Conservation (phyloP, 2,113 vertebrate genomes). For the Syrrhaptes paradoxus region DNA sequence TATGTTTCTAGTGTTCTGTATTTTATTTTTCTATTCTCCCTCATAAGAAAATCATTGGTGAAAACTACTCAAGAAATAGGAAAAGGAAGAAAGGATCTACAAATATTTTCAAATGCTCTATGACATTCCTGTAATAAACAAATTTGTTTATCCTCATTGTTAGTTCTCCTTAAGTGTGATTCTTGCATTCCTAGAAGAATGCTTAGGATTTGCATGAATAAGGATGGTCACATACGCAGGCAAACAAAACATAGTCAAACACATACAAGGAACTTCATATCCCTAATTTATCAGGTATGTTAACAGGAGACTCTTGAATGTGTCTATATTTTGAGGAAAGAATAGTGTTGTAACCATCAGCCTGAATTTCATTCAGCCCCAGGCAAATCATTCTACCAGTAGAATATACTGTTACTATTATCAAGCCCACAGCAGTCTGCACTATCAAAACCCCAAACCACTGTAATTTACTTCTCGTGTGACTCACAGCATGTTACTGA, state of each 20-base stretch:
- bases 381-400: background rate
- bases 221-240: background rate
- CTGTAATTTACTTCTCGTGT: background rate
- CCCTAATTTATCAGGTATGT: background rate
- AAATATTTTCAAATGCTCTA: background rate
- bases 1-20: background rate
- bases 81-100: background rate
- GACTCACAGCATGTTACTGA: background rate
- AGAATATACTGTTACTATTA: background rate
- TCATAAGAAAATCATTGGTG: background rate
- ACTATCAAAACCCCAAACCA: background rate
- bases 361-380: background rate
- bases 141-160: background rate
- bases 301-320: background rate
- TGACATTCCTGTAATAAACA: background rate
- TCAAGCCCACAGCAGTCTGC: background rate
- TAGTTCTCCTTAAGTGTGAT: background rate
- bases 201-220: background rate
- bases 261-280: background rate
- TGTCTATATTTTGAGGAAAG: background rate
- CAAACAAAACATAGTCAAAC: background rate
- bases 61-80: background rate
- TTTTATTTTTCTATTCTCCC: background rate
- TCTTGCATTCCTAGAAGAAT: background rate
- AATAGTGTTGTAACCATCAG: background rate